Evolutionary conservation across 1,140 invertebrate genomes (phyloP).

Genomic region (Gonioctena quinquepunctata): DNA sequence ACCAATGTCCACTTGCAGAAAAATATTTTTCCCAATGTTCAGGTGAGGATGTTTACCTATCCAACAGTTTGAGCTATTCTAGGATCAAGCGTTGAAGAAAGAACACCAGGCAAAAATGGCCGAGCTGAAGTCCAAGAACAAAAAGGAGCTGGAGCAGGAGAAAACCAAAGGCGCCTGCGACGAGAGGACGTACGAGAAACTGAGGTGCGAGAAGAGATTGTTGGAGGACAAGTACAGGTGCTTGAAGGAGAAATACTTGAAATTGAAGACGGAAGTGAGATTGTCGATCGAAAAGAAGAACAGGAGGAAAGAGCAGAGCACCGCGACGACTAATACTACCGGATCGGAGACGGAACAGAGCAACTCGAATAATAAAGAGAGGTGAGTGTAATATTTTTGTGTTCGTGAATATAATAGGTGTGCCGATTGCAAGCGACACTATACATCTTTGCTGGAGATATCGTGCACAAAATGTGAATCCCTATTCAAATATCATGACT

Average conservation of each 20-base stretch:
- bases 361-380: constrained; percentile 63
- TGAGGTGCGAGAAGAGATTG: constrained; percentile 72
- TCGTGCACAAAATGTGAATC: too few species aligned
- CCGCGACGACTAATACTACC: constrained; percentile 61
- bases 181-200: constrained; percentile 65
- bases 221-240: constrained; percentile 78
- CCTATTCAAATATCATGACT: too few species aligned
- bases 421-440: too few species aligned
- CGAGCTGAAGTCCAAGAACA: constrained; percentile 65
- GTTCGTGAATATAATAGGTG: too few species aligned
- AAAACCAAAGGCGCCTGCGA: constrained; percentile 56
- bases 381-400: too few species aligned
- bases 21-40: too few species aligned
- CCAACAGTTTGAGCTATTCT: too few species aligned
- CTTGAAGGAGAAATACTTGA: constrained; percentile 78
- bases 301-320: constrained; percentile 64
- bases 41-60: too few species aligned
- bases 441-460: too few species aligned
- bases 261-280: constrained; percentile 78
- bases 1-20: too few species aligned
- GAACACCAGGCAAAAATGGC: constrained; percentile 68
- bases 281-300: constrained; percentile 64
- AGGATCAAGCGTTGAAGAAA: constrained; percentile 64
- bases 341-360: constrained; percentile 78
- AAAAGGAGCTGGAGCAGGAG: constrained; percentile 62